phyloP scores from a whole-genome alignment of 1,140 invertebrate genomes.

The Drosophila simulans region DNA sequence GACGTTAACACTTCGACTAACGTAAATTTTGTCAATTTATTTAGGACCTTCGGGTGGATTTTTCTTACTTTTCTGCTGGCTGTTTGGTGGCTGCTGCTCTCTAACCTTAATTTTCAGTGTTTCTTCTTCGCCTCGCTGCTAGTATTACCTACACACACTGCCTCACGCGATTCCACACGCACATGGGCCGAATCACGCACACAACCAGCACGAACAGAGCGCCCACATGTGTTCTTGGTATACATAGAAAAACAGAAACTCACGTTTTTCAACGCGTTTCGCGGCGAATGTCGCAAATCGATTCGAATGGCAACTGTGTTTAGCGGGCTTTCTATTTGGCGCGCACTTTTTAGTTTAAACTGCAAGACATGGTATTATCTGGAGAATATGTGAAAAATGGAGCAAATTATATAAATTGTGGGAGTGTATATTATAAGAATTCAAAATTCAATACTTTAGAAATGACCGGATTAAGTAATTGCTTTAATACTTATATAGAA shows the following conservation, averaged over 20 bases:
- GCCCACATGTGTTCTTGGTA: slow-evolving; percentile 80
- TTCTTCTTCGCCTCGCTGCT: slow-evolving; percentile 73
- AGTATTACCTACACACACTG: slow-evolving; percentile 69
- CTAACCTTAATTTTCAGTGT: slow-evolving; percentile 84
- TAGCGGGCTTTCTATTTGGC: neutral
- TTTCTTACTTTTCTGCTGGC: slow-evolving; percentile 73
- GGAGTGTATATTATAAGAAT: too few relatives aligned
- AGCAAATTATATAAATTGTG: neutral
- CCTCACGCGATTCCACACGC: slow-evolving; percentile 46
- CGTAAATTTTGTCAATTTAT: slow-evolving; percentile 25
- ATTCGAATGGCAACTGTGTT: slow-evolving; percentile 5
- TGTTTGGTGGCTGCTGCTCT: slow-evolving; percentile 73
- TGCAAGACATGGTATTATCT: neutral
- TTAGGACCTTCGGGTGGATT: slow-evolving; percentile 44
- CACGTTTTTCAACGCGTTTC: slow-evolving; percentile 62
- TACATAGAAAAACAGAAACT: slow-evolving; percentile 81
- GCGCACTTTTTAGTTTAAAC: neutral
- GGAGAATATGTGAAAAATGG: neutral
- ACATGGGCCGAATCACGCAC: slow-evolving; percentile 48
- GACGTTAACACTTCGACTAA: neutral
- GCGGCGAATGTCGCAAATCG: slow-evolving; percentile 45
- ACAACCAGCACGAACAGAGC: slow-evolving; percentile 3
- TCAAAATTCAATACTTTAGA: too few relatives aligned
- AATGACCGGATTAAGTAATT: too few relatives aligned
- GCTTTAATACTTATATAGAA: too few relatives aligned